phyloP scores from a whole-genome alignment of 2,888 invertebrate species.

The Proisotoma minuta region DNA sequence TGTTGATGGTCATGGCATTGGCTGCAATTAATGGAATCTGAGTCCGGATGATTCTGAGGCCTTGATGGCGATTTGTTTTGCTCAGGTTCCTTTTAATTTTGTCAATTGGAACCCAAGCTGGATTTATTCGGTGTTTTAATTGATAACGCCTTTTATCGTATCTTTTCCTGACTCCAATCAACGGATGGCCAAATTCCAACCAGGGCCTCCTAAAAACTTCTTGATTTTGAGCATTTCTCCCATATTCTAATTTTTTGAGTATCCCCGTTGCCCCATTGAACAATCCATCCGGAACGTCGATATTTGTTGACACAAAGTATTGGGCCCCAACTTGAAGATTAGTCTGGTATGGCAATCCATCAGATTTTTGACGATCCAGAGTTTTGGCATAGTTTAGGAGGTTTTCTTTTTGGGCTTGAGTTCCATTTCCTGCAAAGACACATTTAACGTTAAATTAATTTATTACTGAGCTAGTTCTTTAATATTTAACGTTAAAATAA shows the following conservation, averaged over 20 bases:
- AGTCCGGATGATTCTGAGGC: slow-evolving; percentile 8
- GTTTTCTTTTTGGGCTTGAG: not conserved
- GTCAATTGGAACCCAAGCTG: slow-evolving; percentile 4
- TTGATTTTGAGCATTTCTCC: not conserved
- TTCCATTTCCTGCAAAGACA: not conserved
- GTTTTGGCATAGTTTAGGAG: not conserved
- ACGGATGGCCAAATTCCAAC: not conserved
- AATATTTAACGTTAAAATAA: no score
- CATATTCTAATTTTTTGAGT: slow-evolving; percentile 22
- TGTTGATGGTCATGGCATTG: slow-evolving; percentile 41
- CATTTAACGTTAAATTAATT: no score
- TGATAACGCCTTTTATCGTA: no score
- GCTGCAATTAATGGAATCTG: slow-evolving; percentile 42
- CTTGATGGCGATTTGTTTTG: not conserved
- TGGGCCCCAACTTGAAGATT: slow-evolving; percentile 13
- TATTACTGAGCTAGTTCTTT: not conserved
- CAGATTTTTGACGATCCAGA: not conserved
- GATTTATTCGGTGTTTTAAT: no score
- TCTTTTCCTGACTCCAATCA: not conserved
- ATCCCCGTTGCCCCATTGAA: slow-evolving; percentile 37
- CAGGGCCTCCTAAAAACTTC: not conserved
- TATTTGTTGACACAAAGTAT: slow-evolving; percentile 29
- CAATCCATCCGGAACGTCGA: slow-evolving; percentile 33
- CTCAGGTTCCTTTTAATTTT: not conserved
- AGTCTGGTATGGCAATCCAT: slow-evolving; percentile 9